Conservation (phyloP, 2,888 invertebrate genomes). For the Parnassius glacialis region DNA sequence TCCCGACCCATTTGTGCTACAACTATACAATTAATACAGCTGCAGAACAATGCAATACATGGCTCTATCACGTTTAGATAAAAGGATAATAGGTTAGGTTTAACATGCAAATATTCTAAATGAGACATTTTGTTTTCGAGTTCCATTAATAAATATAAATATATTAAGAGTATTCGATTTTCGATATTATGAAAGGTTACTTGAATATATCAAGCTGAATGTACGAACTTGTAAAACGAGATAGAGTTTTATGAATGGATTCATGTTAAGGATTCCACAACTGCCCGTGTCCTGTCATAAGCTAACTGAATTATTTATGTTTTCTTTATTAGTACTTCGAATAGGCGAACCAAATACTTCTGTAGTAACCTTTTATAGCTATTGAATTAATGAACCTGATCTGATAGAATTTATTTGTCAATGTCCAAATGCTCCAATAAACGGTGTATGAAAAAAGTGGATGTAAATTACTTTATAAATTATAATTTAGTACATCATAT, state of each 20-base stretch:
- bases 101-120: too few species aligned
- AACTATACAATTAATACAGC: too few species aligned
- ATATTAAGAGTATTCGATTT: neutral
- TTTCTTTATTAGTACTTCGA: neutral
- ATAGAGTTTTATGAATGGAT: constrained; percentile 13
- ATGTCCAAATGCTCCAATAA: neutral
- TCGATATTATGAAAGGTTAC: neutral
- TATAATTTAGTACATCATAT: too few species aligned
- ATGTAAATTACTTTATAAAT: too few species aligned
- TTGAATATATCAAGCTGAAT: neutral
- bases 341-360: constrained; percentile 14
- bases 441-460: too few species aligned
- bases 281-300: neutral
- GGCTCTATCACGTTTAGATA: too few species aligned
- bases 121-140: too few species aligned
- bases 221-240: constrained; percentile 3
- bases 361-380: constrained; percentile 10
- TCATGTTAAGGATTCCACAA: constrained; percentile 4
- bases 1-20: too few species aligned
- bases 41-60: too few species aligned
- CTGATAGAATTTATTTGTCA: neutral
- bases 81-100: too few species aligned
- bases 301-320: constrained; percentile 5
- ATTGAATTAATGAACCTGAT: constrained; percentile 7
- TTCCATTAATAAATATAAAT: too few species aligned